Conservation (phyloP, 2,797 vertebrate species). For the Crocidura indochinensis region DNA sequence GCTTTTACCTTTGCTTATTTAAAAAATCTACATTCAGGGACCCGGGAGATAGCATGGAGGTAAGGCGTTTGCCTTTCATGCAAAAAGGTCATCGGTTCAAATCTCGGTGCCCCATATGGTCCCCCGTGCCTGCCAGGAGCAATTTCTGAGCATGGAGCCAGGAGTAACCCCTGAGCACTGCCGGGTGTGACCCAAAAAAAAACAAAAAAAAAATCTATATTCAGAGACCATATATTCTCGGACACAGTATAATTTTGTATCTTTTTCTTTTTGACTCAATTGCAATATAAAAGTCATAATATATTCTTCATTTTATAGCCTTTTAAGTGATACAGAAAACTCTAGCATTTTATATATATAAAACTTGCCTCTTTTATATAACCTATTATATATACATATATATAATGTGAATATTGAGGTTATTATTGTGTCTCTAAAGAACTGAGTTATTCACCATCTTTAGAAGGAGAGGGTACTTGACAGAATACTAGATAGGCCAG, state of each 20-base stretch:
- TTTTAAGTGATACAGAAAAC: not conserved
- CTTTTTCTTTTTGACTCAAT: not conserved
- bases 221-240: not conserved
- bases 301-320: slow-evolving; percentile 8
- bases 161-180: too few relatives aligned
- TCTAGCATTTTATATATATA: too few relatives aligned
- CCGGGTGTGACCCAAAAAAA: too few relatives aligned
- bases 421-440: not conserved
- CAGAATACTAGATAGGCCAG: not conserved
- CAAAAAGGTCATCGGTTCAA: too few relatives aligned
- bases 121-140: too few relatives aligned
- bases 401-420: not conserved
- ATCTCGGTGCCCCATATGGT: too few relatives aligned
- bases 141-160: too few relatives aligned
- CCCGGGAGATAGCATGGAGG: too few relatives aligned
- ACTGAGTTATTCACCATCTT: not conserved
- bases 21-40: slow-evolving; percentile 19
- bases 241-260: not conserved
- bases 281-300: not conserved
- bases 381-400: accelerated
- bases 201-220: not conserved
- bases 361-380: not conserved
- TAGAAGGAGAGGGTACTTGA: not conserved
- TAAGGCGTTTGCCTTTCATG: too few relatives aligned
- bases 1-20: not conserved